Percentiles rank a stretch among this genome's conserved stretches.
Conservation (phyloP, 2,797 vertebrate genomes). For the Sebastiscus albofasciatus region DNA sequence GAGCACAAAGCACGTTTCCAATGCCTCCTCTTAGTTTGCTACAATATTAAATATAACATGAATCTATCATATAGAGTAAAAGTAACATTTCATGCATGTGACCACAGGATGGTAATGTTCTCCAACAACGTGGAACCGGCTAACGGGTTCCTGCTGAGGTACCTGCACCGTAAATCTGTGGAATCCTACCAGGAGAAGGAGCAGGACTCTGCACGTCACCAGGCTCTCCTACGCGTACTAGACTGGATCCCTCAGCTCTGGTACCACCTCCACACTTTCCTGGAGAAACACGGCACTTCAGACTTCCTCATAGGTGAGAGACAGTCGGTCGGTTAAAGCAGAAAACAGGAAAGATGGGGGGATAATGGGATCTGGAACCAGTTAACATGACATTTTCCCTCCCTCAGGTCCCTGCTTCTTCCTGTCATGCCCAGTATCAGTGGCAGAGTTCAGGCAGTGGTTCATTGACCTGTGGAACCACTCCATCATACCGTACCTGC, state of each 20-base stretch:
- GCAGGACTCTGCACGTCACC: slow-evolving; percentile 78
- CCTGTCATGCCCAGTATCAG: slow-evolving; percentile 93
- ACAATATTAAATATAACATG: background rate
- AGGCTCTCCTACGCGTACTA: slow-evolving; percentile 89
- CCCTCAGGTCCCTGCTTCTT: slow-evolving; percentile 95
- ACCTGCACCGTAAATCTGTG: slow-evolving; percentile 93
- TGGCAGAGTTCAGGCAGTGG: slow-evolving; percentile 94
- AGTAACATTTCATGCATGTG: background rate
- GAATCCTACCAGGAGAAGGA: slow-evolving; percentile 85
- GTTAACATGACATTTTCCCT: slow-evolving; percentile 5
- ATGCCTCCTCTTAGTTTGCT: background rate
- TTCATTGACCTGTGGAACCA: slow-evolving; percentile 99
- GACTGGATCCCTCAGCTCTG: slow-evolving; percentile 98
- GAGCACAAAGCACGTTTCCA: slow-evolving; percentile 4
- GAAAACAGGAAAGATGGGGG: background rate
- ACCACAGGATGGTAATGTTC: slow-evolving; percentile 92
- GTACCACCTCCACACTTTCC: slow-evolving; percentile 96
- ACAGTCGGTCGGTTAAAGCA: background rate
- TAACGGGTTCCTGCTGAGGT: slow-evolving; percentile 94
- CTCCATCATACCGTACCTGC: slow-evolving; percentile 97
- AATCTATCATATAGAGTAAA: background rate
- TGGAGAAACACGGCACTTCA: slow-evolving; percentile 97
- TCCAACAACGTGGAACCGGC: slow-evolving; percentile 97
- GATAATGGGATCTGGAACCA: background rate
- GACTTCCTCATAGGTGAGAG: slow-evolving; percentile 96